Percentiles rank a stretch among this genome's conserved stretches.
Conservation (phyloP, 30 jellyfish, hydroid and myxozoan species). For the Aurelia aurita complex sp. Pacific region DNA sequence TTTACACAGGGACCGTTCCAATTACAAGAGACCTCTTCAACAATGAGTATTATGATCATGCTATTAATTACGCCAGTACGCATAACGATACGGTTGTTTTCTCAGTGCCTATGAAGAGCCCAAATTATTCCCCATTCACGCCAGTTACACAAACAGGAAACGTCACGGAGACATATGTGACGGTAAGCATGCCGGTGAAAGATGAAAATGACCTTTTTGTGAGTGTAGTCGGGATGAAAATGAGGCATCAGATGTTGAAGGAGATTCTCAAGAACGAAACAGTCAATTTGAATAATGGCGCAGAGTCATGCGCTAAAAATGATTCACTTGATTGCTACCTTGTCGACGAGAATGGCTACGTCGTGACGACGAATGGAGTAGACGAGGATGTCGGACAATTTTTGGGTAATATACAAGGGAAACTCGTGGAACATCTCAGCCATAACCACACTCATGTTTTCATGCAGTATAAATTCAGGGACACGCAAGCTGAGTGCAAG, state of each 20-base stretch:
- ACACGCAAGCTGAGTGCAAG: conserved; percentile 76
- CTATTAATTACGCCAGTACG: conserved; percentile 45
- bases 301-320: conserved; percentile 20
- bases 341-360: conserved; percentile 84
- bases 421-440: conserved; percentile 42
- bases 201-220: conserved; percentile 1
- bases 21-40: conserved; percentile 59
- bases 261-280: conserved; percentile 44
- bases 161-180: conserved; percentile 22
- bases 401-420: conserved; percentile 71
- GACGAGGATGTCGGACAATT: conserved; percentile 69
- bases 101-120: conserved; percentile 53
- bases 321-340: conserved; percentile 58
- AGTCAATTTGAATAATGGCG: not conserved
- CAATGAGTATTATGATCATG: conserved; percentile 59
- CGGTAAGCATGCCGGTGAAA: conserved; percentile 34
- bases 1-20: conserved; percentile 42
- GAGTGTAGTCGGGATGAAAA: conserved; percentile 41
- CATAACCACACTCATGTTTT: conserved; percentile 10
- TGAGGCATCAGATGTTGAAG: conserved; percentile 7
- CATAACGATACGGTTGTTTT: conserved; percentile 36
- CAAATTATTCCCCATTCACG: conserved; percentile 2
- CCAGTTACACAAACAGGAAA: conserved; percentile 24
- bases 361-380: conserved; percentile 71
- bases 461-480: conserved; percentile 22